phyloP scores from a whole-genome alignment of 1,140 invertebrate genomes.

The Caenorhabditis latens region DNA sequence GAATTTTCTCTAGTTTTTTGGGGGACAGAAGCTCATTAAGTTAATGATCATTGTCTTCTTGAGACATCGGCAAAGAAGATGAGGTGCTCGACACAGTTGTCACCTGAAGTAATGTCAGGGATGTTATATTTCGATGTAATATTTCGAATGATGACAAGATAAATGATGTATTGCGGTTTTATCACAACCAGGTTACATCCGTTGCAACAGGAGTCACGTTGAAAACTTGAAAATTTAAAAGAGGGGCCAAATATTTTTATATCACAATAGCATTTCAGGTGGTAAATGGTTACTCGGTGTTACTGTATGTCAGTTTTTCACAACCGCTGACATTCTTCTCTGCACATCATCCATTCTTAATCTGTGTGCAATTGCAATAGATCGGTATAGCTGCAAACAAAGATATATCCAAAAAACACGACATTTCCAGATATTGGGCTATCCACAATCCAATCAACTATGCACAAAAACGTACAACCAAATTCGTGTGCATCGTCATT shows the following conservation, averaged over 20 bases:
- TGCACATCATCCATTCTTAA: conserved; percentile 98
- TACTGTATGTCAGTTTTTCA: conserved; percentile 97
- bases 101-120: neutral
- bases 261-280: conserved; percentile 82
- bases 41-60: conserved; percentile 46
- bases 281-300: conserved; percentile 88
- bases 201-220: no score
- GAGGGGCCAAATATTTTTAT: no score
- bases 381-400: conserved; percentile 80
- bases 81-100: conserved; percentile 8
- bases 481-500: conserved; percentile 79
- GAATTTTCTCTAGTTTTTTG: neutral
- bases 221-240: no score
- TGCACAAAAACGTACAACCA: conserved; percentile 88
- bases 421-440: conserved; percentile 86
- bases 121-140: neutral
- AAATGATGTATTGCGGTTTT: conserved; percentile 13
- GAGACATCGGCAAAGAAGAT: conserved; percentile 1
- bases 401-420: neutral
- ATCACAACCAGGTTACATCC: neutral
- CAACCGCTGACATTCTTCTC: conserved; percentile 98
- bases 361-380: conserved; percentile 95
- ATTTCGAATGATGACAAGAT: conserved; percentile 28
- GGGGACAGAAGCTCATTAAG: conserved; percentile 11
- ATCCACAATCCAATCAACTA: conserved; percentile 98